These are phyloP conservation scores for Centropus bengalensis DNA, from an alignment of 2,113 vertebrate species.

Conservation along the genomic window DNA sequence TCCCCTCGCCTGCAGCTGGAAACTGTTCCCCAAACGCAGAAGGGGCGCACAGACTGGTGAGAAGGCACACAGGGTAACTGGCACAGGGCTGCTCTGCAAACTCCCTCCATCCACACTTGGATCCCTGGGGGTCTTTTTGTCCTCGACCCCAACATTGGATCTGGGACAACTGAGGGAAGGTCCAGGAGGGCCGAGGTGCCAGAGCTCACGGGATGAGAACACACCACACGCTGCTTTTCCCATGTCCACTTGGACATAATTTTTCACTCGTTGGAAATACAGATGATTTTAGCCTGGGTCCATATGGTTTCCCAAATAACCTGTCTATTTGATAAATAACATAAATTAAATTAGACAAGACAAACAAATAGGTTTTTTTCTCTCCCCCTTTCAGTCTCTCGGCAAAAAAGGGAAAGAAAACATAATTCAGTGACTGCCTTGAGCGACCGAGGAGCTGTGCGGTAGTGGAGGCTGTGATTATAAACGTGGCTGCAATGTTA, in stretches of 20 bases:
- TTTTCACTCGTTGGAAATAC: slow-evolving; percentile 80
- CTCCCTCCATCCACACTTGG: neutral
- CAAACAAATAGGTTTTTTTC: slow-evolving; percentile 78
- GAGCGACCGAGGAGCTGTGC: neutral
- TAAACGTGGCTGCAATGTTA: slow-evolving; percentile 69
- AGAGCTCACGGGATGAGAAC: neutral
- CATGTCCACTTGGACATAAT: slow-evolving; percentile 72
- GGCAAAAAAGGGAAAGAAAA: slow-evolving; percentile 55
- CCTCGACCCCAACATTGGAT: slow-evolving; percentile 18
- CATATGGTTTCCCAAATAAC: slow-evolving; percentile 87
- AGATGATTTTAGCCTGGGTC: slow-evolving; percentile 84
- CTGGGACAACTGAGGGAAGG: neutral
- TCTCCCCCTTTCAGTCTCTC: slow-evolving; percentile 44
- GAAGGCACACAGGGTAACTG: neutral
- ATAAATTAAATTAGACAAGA: slow-evolving; percentile 86
- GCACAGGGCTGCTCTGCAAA: neutral
- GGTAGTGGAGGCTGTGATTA: neutral
- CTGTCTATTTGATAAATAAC: slow-evolving; percentile 89
- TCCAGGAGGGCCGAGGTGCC: neutral
- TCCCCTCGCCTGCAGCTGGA: too few relatives aligned
- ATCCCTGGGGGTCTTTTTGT: slow-evolving; percentile 20
- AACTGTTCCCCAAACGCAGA: too few relatives aligned
- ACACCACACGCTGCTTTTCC: neutral
- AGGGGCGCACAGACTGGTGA: neutral
- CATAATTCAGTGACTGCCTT: slow-evolving; percentile 61